Base-by-base conservation (phyloP, 2,888 invertebrate genomes). In the Crepidodera aurea region DNA sequence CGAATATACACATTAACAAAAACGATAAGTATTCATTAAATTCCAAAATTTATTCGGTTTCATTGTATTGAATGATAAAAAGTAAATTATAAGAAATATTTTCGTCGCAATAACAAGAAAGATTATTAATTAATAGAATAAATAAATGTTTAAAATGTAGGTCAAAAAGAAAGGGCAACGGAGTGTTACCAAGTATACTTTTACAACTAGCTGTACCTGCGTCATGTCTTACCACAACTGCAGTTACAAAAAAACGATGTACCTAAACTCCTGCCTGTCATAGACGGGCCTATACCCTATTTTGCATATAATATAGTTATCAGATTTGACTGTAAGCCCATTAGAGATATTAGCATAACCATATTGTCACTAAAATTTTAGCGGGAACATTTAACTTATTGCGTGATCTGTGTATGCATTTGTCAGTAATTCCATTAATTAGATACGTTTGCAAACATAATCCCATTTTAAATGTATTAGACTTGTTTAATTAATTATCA, bases 401-500 rank as follows among this genome's bases (percentile, higher is more conserved):
- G 15, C 27, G 27, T 40, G 53, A 22, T 53, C 15, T 15, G 27
- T 39, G 40, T 57, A 51, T 40, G 44, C 19, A 44, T 65, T 18
- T 54, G 64, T 66, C 64, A 65, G 60, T 65, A 64, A 67, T 69
- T 65, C 61, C 65, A 66, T 65, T 64, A 69, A 66, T 68, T 64
- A 58, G 54, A 64, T 66, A 62, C 69, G 57, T 68, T 69, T 63
- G 65, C 66, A 67, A 62, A 66, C 66, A 68, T 68, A 68, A 69
- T 66, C 60, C 62, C 55, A 64, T 68, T 68, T 68, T 68, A 67
- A 69, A 70, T 70, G 65, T 68, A 71, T 69, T 63, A 62, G 63
- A 67, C 64, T 67, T 62, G 65, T 63, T 64, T 63, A 69, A 71
- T 69, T 69, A 71, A 69, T 68, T 68, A 69, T 67, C 69, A 67